These are phyloP conservation scores for Anthoscopus minutus DNA, from an alignment of 2,113 vertebrate species.

Conservation along the genomic window DNA sequence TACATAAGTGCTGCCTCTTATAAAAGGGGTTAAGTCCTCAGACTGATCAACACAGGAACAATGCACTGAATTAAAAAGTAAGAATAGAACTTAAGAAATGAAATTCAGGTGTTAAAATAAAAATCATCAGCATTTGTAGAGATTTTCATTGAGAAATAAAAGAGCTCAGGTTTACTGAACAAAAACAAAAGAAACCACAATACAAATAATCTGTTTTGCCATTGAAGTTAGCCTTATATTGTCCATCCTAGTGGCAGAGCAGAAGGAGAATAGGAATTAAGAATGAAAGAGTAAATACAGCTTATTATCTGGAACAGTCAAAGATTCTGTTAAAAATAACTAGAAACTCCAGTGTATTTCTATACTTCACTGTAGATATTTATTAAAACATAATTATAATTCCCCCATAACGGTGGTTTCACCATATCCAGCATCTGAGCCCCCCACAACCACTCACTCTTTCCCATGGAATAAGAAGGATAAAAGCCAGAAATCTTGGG, in stretches of 20 bases:
- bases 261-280: constrained; percentile 38
- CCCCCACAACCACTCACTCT: neutral
- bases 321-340: neutral
- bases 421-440: too few species aligned
- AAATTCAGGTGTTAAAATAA: neutral
- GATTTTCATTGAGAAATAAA: neutral
- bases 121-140: neutral
- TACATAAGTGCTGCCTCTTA: neutral
- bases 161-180: neutral
- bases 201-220: neutral
- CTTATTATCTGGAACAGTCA: constrained; percentile 13
- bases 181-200: neutral
- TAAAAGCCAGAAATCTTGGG: neutral
- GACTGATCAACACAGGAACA: neutral
- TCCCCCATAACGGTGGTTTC: neutral
- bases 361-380: neutral
- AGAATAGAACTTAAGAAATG: neutral
- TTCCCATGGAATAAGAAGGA: rapidly evolving
- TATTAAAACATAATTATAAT: neutral
- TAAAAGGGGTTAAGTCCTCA: neutral
- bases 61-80: neutral
- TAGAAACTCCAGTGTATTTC: neutral
- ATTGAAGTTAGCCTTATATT: neutral
- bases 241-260: neutral
- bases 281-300: constrained; percentile 34